Percentiles rank a stretch among this genome's conserved stretches.
Conservation (phyloP, 2,888 invertebrate species). For the Phymatocera aterrima region DNA sequence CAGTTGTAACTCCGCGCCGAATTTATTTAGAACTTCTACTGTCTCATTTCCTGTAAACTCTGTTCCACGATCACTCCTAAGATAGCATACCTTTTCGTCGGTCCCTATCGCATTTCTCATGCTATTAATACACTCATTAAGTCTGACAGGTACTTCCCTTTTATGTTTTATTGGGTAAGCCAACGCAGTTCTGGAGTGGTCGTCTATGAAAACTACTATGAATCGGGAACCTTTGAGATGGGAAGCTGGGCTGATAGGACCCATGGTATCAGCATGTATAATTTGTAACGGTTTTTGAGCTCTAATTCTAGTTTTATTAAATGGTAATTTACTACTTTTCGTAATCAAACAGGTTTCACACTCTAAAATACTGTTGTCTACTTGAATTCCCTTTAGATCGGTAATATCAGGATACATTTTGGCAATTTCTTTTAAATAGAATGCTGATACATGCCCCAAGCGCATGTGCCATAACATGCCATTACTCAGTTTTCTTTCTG, state of each 20-base stretch:
- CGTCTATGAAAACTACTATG: constrained; percentile 51
- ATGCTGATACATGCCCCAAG: no score
- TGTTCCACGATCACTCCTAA: constrained; percentile 49
- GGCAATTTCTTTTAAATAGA: no score
- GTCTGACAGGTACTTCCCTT: constrained; percentile 29
- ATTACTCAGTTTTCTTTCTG: no score
- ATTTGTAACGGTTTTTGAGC: no score
- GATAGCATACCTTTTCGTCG: constrained; percentile 50
- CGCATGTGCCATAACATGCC: no score
- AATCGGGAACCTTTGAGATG: constrained; percentile 49
- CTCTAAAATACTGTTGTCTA: no score
- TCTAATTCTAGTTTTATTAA: no score
- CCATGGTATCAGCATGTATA: constrained; percentile 54
- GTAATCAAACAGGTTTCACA: no score
- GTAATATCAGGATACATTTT: no score
- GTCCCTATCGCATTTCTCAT: constrained; percentile 50
- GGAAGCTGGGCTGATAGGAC: constrained; percentile 52
- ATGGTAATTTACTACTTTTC: no score
- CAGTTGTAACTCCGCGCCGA: constrained; percentile 31
- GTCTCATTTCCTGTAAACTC: constrained; percentile 53
- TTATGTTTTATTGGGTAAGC: background rate
- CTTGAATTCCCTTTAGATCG: no score
- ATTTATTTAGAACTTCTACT: constrained; percentile 48
- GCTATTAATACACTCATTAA: constrained; percentile 48
- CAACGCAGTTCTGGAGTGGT: constrained; percentile 52